Percentiles rank a stretch among this genome's conserved stretches.
These are phyloP conservation scores for Scomber colias DNA, from an alignment of 2,113 vertebrate species.

Conservation along the genomic window DNA sequence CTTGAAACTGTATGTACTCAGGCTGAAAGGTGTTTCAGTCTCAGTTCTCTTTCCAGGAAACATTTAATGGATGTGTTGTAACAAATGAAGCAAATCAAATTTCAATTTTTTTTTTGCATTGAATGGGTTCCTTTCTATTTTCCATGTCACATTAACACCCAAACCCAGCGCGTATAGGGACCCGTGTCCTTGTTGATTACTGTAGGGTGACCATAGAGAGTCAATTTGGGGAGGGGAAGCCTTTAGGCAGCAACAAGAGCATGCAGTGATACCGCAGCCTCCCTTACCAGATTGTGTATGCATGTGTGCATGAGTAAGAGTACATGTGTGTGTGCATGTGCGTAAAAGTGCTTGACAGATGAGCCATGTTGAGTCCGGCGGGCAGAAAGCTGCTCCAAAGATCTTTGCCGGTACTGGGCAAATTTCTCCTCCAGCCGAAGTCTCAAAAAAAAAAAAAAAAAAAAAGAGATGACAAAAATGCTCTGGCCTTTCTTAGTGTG, in stretches of 20 bases:
- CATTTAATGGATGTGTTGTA: not conserved
- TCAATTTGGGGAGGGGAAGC: constrained; percentile 29
- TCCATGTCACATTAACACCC: not conserved
- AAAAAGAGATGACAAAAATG: constrained; percentile 61
- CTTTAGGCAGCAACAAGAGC: constrained; percentile 37
- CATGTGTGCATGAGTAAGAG: not conserved
- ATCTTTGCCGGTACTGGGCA: constrained; percentile 62
- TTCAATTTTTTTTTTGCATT: not conserved
- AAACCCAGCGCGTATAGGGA: not conserved
- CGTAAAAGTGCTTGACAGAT: constrained; percentile 61
- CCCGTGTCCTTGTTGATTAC: constrained; percentile 45
- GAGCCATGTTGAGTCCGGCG: constrained; percentile 57
- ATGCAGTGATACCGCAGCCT: constrained; percentile 37
- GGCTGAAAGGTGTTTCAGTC: not conserved
- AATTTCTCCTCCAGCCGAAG: constrained; percentile 38
- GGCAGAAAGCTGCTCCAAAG: constrained; percentile 71
- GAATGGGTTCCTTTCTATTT: not conserved
- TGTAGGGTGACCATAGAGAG: constrained; percentile 43
- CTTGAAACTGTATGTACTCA: too few relatives aligned
- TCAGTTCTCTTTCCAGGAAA: not conserved
- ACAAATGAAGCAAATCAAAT: not conserved
- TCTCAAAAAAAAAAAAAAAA: constrained; percentile 54
- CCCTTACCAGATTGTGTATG: constrained; percentile 41
- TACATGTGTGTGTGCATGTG: constrained; percentile 4
- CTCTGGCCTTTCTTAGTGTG: constrained; percentile 30